Percentiles rank a stretch among this genome's conserved stretches.
Conservation (phyloP, 2,888 invertebrate genomes). For the Thumatha senex region DNA sequence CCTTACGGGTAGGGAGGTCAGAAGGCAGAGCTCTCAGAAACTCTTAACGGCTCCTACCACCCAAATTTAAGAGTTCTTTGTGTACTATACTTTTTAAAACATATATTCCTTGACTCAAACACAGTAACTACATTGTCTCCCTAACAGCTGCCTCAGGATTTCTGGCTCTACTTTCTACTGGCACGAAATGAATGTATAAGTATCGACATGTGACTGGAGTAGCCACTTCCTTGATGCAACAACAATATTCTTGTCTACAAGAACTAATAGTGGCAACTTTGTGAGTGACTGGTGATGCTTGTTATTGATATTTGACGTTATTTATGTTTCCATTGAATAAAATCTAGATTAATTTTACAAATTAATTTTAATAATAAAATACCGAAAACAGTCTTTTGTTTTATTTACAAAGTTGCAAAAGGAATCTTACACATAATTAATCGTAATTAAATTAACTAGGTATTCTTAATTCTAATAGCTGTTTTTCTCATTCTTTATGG, state of each 20-base stretch:
- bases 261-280: slow-evolving; percentile 34
- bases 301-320: slow-evolving; percentile 30
- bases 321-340: slow-evolving; percentile 39
- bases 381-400: slow-evolving; percentile 61
- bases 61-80: no score
- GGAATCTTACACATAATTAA: slow-evolving; percentile 51
- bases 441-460: slow-evolving; percentile 31
- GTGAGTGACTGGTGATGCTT: slow-evolving; percentile 34
- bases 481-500: slow-evolving; percentile 57
- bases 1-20: no score
- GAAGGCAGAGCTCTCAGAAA: no score
- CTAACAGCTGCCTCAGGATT: slow-evolving; percentile 95
- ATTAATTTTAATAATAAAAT: slow-evolving; percentile 69
- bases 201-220: slow-evolving; percentile 27
- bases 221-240: slow-evolving; percentile 33
- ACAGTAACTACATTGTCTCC: slow-evolving; percentile 95
- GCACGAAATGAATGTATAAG: slow-evolving; percentile 85
- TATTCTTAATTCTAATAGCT: slow-evolving; percentile 42
- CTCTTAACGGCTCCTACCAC: no score
- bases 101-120: slow-evolving; percentile 42
- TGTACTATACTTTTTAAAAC: slow-evolving; percentile 15
- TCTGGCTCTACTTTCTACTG: slow-evolving; percentile 97
- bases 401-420: slow-evolving; percentile 71
- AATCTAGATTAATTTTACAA: slow-evolving; percentile 61
- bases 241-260: slow-evolving; percentile 22